Conservation (phyloP, 2,888 invertebrate species). For the Pinctada fucata region DNA sequence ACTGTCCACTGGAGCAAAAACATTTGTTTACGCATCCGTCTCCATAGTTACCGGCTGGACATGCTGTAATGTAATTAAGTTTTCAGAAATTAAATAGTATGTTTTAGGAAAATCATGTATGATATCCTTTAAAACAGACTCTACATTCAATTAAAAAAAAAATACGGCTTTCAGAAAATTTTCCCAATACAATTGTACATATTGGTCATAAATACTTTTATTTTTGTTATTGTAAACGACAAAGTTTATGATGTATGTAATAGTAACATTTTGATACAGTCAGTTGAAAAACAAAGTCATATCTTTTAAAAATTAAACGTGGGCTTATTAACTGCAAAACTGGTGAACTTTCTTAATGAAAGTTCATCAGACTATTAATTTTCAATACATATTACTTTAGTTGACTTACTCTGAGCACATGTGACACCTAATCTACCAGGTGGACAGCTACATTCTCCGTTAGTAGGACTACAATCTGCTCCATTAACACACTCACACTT, state of each 20-base stretch:
- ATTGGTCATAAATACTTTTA: too few species aligned
- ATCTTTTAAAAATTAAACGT: too few species aligned
- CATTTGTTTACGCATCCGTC: conserved; percentile 19
- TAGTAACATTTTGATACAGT: too few species aligned
- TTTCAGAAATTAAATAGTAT: not conserved
- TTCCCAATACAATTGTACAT: too few species aligned
- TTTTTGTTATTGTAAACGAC: too few species aligned
- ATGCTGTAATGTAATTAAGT: conserved; percentile 8
- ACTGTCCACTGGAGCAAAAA: conserved; percentile 8
- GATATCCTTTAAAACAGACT: not conserved
- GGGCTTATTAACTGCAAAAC: too few species aligned
- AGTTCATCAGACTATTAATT: too few species aligned
- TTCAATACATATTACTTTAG: not conserved
- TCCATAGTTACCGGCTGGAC: conserved; percentile 28
- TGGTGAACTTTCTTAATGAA: too few species aligned
- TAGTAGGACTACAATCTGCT: conserved; percentile 23
- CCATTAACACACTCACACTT: conserved; percentile 18
- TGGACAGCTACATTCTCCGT: conserved; percentile 83
- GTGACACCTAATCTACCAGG: conserved; percentile 90
- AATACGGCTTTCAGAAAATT: too few species aligned
- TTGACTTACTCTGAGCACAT: conserved; percentile 79
- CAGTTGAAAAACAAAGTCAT: too few species aligned
- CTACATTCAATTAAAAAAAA: too few species aligned
- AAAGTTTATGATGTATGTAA: too few species aligned
- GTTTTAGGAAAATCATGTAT: not conserved